Evolutionary conservation across 2,888 invertebrate genomes (phyloP).

Genomic region (Torymus aiolomorphi): DNA sequence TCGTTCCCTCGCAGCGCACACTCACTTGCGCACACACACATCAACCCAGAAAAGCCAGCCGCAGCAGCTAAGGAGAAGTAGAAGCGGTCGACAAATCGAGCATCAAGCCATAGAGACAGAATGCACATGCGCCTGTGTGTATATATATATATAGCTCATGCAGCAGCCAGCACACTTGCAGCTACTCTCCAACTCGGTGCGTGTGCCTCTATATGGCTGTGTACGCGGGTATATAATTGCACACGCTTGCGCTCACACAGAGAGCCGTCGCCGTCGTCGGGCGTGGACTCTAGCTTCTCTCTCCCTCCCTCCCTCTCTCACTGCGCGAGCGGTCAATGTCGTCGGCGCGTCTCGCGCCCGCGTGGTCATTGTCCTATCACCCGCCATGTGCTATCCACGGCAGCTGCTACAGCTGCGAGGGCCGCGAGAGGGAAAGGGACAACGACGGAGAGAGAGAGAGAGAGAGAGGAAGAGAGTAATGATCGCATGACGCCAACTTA

Average conservation of each 20-base stretch:
- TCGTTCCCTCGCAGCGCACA: no score
- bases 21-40: no score
- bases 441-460: constrained; percentile 17
- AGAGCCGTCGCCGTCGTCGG: constrained; percentile 14
- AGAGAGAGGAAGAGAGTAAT: constrained; percentile 44
- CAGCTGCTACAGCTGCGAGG: constrained; percentile 9
- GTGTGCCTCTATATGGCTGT: constrained; percentile 3
- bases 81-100: no score
- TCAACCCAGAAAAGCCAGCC: no score
- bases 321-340: constrained; percentile 58
- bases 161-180: no score
- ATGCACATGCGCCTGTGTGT: no score
- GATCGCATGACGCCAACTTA: constrained; percentile 30
- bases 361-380: constrained; percentile 67
- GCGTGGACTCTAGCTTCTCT: constrained; percentile 26
- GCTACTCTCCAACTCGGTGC: not conserved
- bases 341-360: constrained; percentile 41
- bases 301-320: no score
- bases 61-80: no score
- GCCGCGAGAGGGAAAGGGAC: constrained; percentile 19
- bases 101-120: no score
- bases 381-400: constrained; percentile 53
- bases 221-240: constrained; percentile 27
- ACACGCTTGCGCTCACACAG: not conserved
- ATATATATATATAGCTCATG: no score